These are phyloP conservation scores for Nipponia nippon DNA, from an alignment of 2,113 vertebrate genomes.

Conservation along the genomic window DNA sequence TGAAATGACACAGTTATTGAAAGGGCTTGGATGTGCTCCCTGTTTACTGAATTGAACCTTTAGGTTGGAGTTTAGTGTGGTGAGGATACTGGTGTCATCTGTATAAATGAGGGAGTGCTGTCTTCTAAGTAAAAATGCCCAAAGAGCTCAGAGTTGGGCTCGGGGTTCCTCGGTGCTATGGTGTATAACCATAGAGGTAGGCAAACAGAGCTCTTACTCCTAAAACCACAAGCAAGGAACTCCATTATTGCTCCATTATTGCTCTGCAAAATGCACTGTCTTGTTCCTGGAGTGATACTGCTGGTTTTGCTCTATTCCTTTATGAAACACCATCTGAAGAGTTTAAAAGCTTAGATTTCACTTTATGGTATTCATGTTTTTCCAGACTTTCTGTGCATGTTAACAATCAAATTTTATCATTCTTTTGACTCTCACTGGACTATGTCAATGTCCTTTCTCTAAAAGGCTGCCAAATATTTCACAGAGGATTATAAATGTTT, in stretches of 20 bases:
- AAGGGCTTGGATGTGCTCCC: not conserved
- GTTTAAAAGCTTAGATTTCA: slow-evolving; percentile 14
- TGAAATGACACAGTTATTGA: not conserved
- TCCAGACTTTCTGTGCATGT: not conserved
- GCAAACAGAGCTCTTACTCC: not conserved
- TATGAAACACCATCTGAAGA: slow-evolving; percentile 23
- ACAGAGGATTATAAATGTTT: not conserved
- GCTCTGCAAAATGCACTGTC: not conserved
- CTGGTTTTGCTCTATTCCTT: not conserved
- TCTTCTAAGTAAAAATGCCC: not conserved
- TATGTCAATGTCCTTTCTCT: not conserved
- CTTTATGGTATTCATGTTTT: not conserved
- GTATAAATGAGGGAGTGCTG: not conserved
- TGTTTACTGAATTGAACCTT: not conserved
- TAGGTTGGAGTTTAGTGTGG: not conserved
- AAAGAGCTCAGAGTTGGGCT: not conserved
- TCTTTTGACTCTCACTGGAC: not conserved
- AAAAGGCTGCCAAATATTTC: slow-evolving; percentile 18
- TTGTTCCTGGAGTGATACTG: not conserved
- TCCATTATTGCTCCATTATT: not conserved
- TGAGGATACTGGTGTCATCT: not conserved
- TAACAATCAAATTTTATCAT: slow-evolving; percentile 24
- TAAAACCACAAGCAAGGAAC: not conserved
- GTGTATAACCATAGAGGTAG: not conserved
- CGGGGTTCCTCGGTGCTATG: not conserved